These are phyloP conservation scores for Sinocyclocheilus anshuiensis DNA, from an alignment of 2,113 vertebrate species.

Conservation along the genomic window DNA sequence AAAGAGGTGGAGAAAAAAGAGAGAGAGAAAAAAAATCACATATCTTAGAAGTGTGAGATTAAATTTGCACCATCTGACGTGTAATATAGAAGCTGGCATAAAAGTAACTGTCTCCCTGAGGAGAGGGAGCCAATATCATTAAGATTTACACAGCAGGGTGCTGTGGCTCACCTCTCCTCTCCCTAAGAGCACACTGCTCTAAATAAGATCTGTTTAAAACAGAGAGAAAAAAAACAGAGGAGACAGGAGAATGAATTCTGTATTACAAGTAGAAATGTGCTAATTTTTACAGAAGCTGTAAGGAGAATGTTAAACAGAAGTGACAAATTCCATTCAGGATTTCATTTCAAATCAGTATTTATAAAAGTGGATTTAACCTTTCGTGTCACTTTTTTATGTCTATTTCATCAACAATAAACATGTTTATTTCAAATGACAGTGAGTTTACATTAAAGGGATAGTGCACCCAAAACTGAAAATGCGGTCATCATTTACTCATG, in stretches of 20 bases:
- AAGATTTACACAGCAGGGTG: slow-evolving; percentile 64
- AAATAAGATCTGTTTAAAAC: slow-evolving; percentile 39
- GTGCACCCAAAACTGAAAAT: neutral
- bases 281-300: neutral
- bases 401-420: neutral
- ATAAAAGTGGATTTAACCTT: neutral
- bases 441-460: neutral
- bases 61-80: slow-evolving; percentile 66
- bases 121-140: slow-evolving; percentile 68
- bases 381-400: neutral
- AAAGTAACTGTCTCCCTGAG: slow-evolving; percentile 62
- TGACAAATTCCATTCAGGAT: neutral
- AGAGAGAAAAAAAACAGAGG: neutral
- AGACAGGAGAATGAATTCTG: slow-evolving; percentile 2
- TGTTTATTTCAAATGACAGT: neutral
- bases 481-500: neutral
- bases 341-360: neutral
- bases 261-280: neutral
- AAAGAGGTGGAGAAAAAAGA: slow-evolving; percentile 29
- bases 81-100: slow-evolving; percentile 67
- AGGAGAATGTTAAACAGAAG: slow-evolving; percentile 12
- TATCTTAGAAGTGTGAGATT: slow-evolving; percentile 63
- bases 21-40: slow-evolving; percentile 27
- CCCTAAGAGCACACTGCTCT: slow-evolving; percentile 34
- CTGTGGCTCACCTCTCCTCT: slow-evolving; percentile 65